Conservation (phyloP, 2,113 vertebrate genomes). For the Ammospiza nelsoni region DNA sequence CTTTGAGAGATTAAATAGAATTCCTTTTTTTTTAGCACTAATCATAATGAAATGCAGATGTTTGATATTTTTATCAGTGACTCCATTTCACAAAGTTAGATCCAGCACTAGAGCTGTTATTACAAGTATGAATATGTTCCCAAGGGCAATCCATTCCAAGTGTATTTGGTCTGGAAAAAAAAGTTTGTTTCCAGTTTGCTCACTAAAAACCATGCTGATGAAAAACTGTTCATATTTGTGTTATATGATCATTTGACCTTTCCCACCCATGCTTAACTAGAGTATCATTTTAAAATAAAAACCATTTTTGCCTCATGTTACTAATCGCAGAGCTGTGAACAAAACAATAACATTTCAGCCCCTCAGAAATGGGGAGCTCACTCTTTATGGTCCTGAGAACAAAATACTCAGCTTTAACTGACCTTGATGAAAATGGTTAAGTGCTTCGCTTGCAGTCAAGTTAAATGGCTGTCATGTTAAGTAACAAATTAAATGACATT, state of each 20-base stretch:
- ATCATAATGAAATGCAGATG: conserved; percentile 15
- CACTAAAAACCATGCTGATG: neutral
- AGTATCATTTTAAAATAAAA: neutral
- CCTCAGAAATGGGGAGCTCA: neutral
- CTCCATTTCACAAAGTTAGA: neutral
- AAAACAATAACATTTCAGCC: neutral
- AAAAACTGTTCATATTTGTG: conserved; percentile 18
- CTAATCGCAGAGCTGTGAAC: neutral
- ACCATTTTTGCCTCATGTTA: neutral
- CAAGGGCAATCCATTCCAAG: neutral
- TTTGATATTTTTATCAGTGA: conserved; percentile 2
- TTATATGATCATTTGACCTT: conserved; percentile 12
- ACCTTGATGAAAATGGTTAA: neutral
- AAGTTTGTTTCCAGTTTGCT: neutral
- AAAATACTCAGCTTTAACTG: neutral
- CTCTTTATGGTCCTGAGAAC: neutral
- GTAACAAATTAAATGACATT: neutral
- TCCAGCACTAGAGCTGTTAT: neutral
- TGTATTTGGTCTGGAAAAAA: neutral
- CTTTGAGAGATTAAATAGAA: neutral
- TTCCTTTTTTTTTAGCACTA: neutral
- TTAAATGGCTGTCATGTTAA: neutral
- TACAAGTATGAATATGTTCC: neutral
- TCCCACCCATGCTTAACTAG: neutral
- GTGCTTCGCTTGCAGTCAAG: neutral